Evolutionary conservation across 2,113 vertebrate species (phyloP).

Genomic region (Semnornis frantzii): DNA sequence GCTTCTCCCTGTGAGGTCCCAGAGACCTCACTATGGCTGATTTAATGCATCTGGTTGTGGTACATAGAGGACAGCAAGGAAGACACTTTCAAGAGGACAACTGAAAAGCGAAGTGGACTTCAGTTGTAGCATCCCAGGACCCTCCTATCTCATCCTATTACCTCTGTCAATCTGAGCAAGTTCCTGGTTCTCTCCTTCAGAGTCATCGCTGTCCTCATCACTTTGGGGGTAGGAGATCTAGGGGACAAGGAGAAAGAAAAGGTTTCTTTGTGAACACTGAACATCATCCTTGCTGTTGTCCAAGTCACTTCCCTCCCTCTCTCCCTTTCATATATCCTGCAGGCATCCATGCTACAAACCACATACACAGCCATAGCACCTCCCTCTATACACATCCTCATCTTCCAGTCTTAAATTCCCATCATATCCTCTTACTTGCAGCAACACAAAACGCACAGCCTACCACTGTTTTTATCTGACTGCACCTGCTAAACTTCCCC

Average conservation of each 20-base stretch:
- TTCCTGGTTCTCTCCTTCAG: constrained; percentile 92
- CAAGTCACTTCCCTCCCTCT: neutral
- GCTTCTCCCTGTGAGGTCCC: neutral
- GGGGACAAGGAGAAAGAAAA: constrained; percentile 39
- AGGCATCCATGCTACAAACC: neutral
- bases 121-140: neutral
- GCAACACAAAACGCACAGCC: neutral
- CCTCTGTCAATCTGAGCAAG: constrained; percentile 93
- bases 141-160: constrained; percentile 56
- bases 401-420: neutral
- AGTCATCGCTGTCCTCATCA: constrained; percentile 91
- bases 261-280: neutral
- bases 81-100: neutral
- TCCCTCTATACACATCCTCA: neutral
- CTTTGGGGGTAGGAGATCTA: constrained; percentile 90
- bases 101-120: neutral
- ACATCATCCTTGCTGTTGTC: neutral
- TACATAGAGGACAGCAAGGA: neutral
- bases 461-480: neutral
- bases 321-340: neutral
- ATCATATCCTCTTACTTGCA: neutral
- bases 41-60: neutral
- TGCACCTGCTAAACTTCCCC: neutral
- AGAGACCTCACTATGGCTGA: neutral
- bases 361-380: neutral